Percentiles rank a stretch among this genome's conserved stretches.
These are phyloP conservation scores for Nephrotoma flavescens DNA, from an alignment of 2,888 invertebrate species.

Conservation along the genomic window DNA sequence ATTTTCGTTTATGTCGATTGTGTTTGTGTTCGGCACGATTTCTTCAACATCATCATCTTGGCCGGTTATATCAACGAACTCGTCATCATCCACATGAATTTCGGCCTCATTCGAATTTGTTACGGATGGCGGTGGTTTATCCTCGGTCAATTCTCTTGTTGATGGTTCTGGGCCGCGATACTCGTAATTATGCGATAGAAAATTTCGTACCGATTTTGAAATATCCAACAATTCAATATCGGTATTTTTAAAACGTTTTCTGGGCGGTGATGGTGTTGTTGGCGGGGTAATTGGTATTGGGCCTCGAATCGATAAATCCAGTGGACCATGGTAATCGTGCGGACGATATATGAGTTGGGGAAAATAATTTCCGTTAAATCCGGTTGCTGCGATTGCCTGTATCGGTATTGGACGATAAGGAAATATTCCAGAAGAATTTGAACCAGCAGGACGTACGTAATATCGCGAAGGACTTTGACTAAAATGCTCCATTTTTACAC, in stretches of 20 bases:
- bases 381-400: neutral
- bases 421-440: neutral
- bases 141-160: neutral
- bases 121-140: neutral
- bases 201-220: neutral
- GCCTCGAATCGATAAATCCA: conserved; percentile 28
- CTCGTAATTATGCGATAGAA: neutral
- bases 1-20: neutral
- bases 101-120: neutral
- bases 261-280: conserved; percentile 31
- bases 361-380: neutral
- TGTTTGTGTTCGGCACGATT: neutral
- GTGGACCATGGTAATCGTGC: conserved; percentile 15
- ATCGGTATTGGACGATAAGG: conserved; percentile 1
- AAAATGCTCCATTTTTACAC: neutral
- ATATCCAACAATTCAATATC: neutral
- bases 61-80: neutral
- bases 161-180: neutral
- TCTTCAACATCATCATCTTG: conserved; percentile 7
- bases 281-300: conserved; percentile 31
- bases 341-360: neutral
- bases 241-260: conserved; percentile 21
- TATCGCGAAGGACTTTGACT: neutral
- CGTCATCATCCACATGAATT: neutral
- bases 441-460: neutral